Evolutionary conservation across 2,113 vertebrate genomes (phyloP), one percentile per base, ranked within the genome.

Genomic region (Amazona vittata): DNA sequence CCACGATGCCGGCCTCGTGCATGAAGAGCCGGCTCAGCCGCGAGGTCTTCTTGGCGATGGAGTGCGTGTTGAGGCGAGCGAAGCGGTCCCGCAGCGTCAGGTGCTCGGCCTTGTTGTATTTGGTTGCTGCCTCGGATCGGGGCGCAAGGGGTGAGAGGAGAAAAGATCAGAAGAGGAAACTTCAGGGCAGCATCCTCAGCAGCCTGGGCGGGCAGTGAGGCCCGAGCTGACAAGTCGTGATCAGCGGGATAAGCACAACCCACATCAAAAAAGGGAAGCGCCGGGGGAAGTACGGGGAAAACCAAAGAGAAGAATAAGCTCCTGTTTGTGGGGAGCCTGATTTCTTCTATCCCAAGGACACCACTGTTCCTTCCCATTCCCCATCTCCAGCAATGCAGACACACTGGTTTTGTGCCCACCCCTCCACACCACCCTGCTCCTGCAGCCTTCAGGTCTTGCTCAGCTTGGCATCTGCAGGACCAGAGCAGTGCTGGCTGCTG

Each of bases 11-110:
- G 0, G 99, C 98, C 97, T 99, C 99, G 3, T 99, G 99, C 97
- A 99, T 98, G 94, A 99, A 94, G 35, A 98, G 97, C 81, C 99
- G 99, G 95, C 99, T 98, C 79, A 99, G 96, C 44, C 99, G 97
- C 0, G 98, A 98, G 7, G 99, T 99, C 98, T 99, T 99, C 98
- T 99, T 99, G 63, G 99, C 98, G 6, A 99, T 99, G 83, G 99
- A 99, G 97, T 99, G 99, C 0, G 98, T 97, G 97, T 98, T 99
- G 93, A 99, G 96, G 9, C 99, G 98, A 7, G 98, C 98, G 22
- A 99, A 97, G 90, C 98, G 98, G 88, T 99, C 99, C 90, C 97
- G 98, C 68, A 99, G 98, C 15, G 98, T 98, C 97, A 99, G 97
- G 10, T 95, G 98, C 95, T 99, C 99, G 0, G 98, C 98, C 93